Conservation (phyloP, 2,797 vertebrate species). For the Gobio occitaniae region DNA sequence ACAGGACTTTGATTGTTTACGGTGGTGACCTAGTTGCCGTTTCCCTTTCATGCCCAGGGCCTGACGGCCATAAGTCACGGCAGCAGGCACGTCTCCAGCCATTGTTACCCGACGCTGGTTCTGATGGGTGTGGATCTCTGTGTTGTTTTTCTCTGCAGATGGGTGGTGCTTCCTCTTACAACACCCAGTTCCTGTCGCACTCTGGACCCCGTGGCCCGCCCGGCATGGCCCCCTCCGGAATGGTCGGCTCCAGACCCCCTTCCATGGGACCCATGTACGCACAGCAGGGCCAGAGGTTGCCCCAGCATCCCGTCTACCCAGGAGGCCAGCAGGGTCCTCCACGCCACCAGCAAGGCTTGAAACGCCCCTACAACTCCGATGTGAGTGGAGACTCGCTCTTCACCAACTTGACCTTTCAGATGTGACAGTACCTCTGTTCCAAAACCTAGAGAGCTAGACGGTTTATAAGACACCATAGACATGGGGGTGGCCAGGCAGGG, state of each 20-base stretch:
- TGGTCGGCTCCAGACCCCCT: constrained; percentile 81
- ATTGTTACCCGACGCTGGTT: constrained; percentile 52
- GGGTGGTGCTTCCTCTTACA: constrained; percentile 88
- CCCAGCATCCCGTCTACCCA: constrained; percentile 84
- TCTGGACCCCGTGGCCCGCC: constrained; percentile 85
- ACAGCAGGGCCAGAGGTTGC: constrained; percentile 83
- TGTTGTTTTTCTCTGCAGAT: constrained; percentile 77
- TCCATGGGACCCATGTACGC: constrained; percentile 79
- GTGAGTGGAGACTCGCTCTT: constrained; percentile 70
- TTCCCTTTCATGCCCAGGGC: constrained; percentile 48
- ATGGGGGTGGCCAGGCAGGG: no score
- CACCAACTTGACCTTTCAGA: background rate
- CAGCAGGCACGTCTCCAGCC: constrained; percentile 59
- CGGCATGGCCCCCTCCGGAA: constrained; percentile 80
- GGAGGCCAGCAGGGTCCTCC: constrained; percentile 82
- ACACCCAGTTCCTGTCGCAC: constrained; percentile 91
- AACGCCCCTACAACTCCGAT: constrained; percentile 87
- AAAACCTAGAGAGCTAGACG: background rate
- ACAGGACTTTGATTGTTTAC: constrained; percentile 44
- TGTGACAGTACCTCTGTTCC: background rate
- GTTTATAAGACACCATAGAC: no score
- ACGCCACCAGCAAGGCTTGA: constrained; percentile 79
- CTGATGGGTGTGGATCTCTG: constrained; percentile 47
- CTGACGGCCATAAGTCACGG: constrained; percentile 44
- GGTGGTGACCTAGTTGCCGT: constrained; percentile 57